phyloP scores from a whole-genome alignment of 2,113 vertebrate species.

The Psettodes erumei region DNA sequence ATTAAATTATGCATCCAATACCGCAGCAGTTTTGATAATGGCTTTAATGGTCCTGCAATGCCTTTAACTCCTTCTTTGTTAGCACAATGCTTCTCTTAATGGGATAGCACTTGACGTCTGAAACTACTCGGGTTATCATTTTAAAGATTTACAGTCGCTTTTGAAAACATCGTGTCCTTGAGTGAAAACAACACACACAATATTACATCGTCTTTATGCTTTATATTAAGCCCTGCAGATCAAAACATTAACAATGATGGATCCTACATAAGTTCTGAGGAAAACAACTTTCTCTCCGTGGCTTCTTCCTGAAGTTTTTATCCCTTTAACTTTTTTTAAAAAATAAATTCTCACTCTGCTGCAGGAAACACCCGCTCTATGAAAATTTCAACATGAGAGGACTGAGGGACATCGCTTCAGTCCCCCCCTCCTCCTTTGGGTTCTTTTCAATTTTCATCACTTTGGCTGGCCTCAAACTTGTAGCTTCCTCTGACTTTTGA shows the following conservation, averaged over 20 bases:
- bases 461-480: not conserved
- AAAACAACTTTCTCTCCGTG: not conserved
- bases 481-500: not conserved
- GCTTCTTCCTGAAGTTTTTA: not conserved
- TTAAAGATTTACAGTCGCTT: not conserved
- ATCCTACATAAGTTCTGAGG: not conserved
- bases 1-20: not conserved
- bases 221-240: conserved; percentile 2
- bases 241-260: not conserved
- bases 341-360: not conserved
- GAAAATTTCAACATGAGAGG: not conserved
- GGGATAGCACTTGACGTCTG: not conserved
- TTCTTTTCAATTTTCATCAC: not conserved
- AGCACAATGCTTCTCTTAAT: not conserved
- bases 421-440: not conserved
- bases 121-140: not conserved
- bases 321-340: not conserved
- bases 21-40: not conserved
- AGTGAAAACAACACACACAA: not conserved
- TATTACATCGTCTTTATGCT: not conserved
- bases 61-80: not conserved
- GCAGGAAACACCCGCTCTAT: fast-evolving
- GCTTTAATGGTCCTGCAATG: not conserved
- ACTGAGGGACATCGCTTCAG: not conserved
- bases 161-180: not conserved